Evolutionary conservation across 37 sponge, comb jelly and placozoan species (phyloP).

Genomic region (Chondrosia reniformis): DNA sequence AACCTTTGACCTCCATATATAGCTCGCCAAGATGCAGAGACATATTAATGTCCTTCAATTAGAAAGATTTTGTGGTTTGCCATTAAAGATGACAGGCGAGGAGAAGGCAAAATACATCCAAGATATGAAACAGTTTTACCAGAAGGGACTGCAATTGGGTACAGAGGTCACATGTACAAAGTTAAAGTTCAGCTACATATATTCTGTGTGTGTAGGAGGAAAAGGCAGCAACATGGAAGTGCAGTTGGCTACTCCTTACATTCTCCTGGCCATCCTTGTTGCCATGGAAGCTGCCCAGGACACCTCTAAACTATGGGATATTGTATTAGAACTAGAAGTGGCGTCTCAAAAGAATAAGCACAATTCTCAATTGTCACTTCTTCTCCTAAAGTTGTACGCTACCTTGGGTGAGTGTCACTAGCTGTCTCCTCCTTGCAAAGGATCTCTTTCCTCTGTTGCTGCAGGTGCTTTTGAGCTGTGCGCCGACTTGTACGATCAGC

Average conservation of each 20-base stretch:
- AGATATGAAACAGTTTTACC: background rate
- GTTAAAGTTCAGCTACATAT: too few species aligned
- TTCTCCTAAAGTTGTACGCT: constrained; percentile 57
- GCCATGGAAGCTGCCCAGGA: constrained; percentile 48
- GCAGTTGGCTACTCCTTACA: constrained; percentile 52
- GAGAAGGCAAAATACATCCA: background rate
- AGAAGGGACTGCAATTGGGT: constrained; percentile 6
- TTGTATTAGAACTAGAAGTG: constrained; percentile 41
- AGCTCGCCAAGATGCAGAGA: background rate
- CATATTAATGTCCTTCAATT: constrained; percentile 9
- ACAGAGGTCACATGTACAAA: background rate
- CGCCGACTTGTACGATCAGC: background rate
- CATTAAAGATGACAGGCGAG: background rate
- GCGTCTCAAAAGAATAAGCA: constrained; percentile 12
- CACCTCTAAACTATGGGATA: constrained; percentile 53
- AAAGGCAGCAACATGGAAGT: constrained; percentile 6
- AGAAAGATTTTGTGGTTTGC: background rate
- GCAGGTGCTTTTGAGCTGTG: constrained; percentile 22
- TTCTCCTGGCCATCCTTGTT: constrained; percentile 54
- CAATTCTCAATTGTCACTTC: constrained; percentile 48
- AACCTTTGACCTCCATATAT: background rate
- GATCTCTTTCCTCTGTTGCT: background rate
- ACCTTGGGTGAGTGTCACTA: constrained; percentile 37
- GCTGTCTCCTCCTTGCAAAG: too few species aligned
- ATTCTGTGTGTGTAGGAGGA: constrained; percentile 18